Conservation (phyloP, 1,140 invertebrate genomes). For the Trinorchestia longiramus region DNA sequence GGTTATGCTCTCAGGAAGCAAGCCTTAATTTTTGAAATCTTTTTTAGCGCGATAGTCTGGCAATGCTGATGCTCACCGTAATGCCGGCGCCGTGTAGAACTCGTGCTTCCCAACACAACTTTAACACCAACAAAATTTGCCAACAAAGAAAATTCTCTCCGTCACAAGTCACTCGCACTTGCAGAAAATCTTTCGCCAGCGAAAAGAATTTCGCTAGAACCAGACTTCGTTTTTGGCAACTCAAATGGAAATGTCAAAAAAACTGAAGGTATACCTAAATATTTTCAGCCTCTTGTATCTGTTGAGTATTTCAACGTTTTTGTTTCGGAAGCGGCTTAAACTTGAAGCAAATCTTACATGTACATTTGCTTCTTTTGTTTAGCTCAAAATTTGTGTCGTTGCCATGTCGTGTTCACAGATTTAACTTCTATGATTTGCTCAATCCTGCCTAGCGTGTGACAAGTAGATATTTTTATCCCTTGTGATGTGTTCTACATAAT, state of each 20-base stretch:
- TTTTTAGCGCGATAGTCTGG: conserved; percentile 32
- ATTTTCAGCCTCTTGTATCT: background rate
- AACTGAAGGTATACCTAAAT: background rate
- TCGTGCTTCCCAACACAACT: conserved; percentile 12
- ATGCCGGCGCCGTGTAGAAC: conserved; percentile 1
- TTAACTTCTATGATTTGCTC: background rate
- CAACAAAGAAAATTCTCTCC: background rate
- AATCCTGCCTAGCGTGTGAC: background rate
- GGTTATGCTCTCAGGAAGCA: conserved; percentile 37
- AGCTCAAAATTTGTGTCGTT: background rate
- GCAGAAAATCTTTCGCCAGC: conserved; percentile 1
- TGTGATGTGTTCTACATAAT: background rate
- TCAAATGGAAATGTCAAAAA: background rate
- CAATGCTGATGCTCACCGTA: conserved; percentile 34
- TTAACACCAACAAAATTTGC: conserved; percentile 46
- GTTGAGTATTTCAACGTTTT: background rate
- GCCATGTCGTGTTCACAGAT: background rate
- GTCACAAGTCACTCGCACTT: conserved; percentile 30
- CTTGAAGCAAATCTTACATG: background rate
- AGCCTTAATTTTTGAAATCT: conserved; percentile 35
- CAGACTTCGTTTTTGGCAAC: background rate
- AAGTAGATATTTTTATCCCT: background rate
- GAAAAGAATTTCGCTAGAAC: background rate
- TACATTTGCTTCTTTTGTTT: background rate
- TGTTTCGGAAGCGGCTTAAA: background rate